These are phyloP conservation scores for Peromyscus maniculatus DNA, from an alignment of 2,113 vertebrate genomes.

Conservation along the genomic window DNA sequence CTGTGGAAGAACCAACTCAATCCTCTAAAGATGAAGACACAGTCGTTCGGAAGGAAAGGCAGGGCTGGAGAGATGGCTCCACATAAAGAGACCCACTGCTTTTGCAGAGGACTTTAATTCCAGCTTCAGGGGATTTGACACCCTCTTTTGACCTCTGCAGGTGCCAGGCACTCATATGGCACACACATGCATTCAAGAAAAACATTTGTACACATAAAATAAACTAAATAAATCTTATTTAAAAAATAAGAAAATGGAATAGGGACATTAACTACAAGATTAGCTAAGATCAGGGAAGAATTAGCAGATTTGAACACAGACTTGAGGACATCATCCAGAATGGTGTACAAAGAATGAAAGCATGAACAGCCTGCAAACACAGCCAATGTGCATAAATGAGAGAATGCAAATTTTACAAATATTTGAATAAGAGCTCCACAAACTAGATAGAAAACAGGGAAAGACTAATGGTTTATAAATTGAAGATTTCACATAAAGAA, in stretches of 20 bases:
- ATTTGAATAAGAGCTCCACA: neutral
- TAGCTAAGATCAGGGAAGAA: neutral
- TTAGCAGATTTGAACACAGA: neutral
- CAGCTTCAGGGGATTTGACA: neutral
- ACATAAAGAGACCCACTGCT: no score
- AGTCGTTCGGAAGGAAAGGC: neutral
- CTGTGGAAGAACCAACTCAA: neutral
- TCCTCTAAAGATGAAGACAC: neutral
- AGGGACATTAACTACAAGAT: neutral
- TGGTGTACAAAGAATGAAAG: neutral
- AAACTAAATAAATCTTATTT: neutral
- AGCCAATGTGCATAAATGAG: neutral
- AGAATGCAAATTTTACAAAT: neutral
- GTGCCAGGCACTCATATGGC: neutral
- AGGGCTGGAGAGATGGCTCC: neutral
- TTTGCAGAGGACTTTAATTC: neutral
- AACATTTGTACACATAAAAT: neutral
- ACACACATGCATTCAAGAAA: neutral
- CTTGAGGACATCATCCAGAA: neutral
- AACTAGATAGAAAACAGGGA: neutral
- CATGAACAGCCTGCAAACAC: neutral
- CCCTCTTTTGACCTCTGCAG: neutral
- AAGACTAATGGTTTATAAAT: neutral
- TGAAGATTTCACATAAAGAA: neutral
- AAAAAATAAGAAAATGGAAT: neutral